These are phyloP conservation scores for Heliornis fulica DNA, from an alignment of 2,113 vertebrate species.

Conservation along the genomic window DNA sequence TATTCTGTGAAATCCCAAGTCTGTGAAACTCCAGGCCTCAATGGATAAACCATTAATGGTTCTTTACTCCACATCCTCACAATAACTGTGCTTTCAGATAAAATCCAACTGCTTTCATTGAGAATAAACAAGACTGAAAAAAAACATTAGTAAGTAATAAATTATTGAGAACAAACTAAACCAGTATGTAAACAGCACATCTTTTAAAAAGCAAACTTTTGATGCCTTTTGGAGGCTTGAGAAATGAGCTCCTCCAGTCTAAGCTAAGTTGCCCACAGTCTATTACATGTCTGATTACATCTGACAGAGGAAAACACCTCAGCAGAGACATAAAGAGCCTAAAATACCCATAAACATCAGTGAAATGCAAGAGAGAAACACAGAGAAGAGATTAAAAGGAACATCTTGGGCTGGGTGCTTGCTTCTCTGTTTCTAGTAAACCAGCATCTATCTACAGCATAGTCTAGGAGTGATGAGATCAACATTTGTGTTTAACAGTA, in stretches of 20 bases:
- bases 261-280: background rate
- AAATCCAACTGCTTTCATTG: constrained; percentile 1
- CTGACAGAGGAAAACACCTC: constrained; percentile 36
- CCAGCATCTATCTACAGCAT: background rate
- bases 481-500: background rate
- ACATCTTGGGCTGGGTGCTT: background rate
- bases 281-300: constrained; percentile 10
- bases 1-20: background rate
- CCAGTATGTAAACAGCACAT: background rate
- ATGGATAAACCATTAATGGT: background rate
- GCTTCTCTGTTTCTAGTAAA: background rate
- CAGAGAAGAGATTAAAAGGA: background rate
- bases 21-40: background rate
- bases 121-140: constrained; percentile 18
- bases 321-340: background rate
- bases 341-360: background rate
- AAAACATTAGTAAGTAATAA: constrained; percentile 32
- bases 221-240: constrained; percentile 24
- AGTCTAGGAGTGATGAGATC: background rate
- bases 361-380: background rate
- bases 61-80: background rate
- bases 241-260: constrained; percentile 30
- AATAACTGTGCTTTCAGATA: background rate
- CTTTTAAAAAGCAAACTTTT: constrained; percentile 24
- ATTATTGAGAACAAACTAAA: constrained; percentile 58